Evolutionary conservation across 2,797 vertebrate species (phyloP).

Genomic region (Epinephelus coioides): DNA sequence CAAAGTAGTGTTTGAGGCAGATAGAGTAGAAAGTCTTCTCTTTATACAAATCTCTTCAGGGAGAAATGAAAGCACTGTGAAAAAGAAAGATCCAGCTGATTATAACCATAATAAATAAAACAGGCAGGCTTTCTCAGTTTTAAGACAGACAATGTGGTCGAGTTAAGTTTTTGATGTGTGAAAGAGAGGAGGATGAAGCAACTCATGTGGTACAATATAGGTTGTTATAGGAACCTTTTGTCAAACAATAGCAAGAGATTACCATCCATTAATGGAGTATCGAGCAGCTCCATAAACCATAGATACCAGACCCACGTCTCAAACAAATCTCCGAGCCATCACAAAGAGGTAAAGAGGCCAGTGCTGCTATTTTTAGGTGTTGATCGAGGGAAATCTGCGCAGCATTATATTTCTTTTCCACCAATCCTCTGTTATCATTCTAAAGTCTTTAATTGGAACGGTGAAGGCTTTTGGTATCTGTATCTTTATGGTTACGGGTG

Average conservation of each 20-base stretch:
- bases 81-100: conserved; percentile 59
- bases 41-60: conserved; percentile 59
- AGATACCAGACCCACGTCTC: conserved; percentile 46
- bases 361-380: conserved; percentile 74
- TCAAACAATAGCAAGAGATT: conserved; percentile 64
- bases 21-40: conserved; percentile 49
- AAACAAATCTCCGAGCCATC: conserved; percentile 62
- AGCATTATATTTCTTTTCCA: conserved; percentile 64
- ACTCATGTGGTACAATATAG: conserved; percentile 23
- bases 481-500: conserved; percentile 56
- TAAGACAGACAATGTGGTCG: conserved; percentile 30
- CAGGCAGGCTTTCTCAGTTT: conserved; percentile 37
- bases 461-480: conserved; percentile 57
- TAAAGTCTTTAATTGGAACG: conserved; percentile 75
- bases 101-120: conserved; percentile 60
- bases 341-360: conserved; percentile 72
- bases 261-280: conserved; percentile 67
- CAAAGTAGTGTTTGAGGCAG: conserved; percentile 49
- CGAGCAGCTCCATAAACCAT: conserved; percentile 42
- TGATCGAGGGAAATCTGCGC: conserved; percentile 63
- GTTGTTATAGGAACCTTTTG: conserved; percentile 35
- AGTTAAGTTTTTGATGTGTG: conserved; percentile 39
- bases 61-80: conserved; percentile 53
- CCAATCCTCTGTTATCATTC: conserved; percentile 69
- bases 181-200: conserved; percentile 23